Base-by-base conservation (phyloP, 2,113 vertebrate genomes). In the Odontesthes bonariensis region DNA sequence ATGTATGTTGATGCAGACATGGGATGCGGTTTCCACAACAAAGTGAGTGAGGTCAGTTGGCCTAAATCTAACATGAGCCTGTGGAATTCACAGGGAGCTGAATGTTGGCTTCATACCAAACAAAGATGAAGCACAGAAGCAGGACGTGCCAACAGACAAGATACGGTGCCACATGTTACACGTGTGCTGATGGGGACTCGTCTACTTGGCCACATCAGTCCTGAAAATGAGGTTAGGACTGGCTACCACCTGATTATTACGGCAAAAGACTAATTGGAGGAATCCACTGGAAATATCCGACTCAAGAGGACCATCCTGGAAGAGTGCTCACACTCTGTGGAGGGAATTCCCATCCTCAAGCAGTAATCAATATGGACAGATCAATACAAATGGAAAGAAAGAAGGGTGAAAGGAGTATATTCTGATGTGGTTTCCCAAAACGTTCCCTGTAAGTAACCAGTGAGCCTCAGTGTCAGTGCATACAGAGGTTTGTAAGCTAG, bases 371-470 rank as follows among this genome's bases (percentile, higher is more conserved):
- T 0, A 5, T 12, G 27, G 51, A 20, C 59, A 72, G 59, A 82
- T 82, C 65, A 72, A 77, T 83, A 73, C 1, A 62, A 63, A 75
- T 57, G 19, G 63, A 27, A 19, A 49, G 17, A 62, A 51, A 61
- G 49, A 35, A 23, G 35, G 67, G 4, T 3, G 13, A 38, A 53
- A 67, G 46, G 62, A 55, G 35, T 11, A 42, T 57, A 53, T 42
- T 19, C 8, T 59, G 70, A 69, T 81, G 74, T 56, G 63, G 61
- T 86, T 88, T 88, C 82, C 23, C 76, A 79, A 88, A 78, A 73
- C 1, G 44, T 46, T 69, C 64, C 40, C 7, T 52, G 59, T 32
- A 59, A 73, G 20, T 75, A 79, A 81, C 27, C 51, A 22, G 20
- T 2, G 7, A 73, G 54, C 47, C 64, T 66, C 17, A 38, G 44